phyloP scores from a whole-genome alignment of 2,797 vertebrate species.

The Spea hammondii region DNA sequence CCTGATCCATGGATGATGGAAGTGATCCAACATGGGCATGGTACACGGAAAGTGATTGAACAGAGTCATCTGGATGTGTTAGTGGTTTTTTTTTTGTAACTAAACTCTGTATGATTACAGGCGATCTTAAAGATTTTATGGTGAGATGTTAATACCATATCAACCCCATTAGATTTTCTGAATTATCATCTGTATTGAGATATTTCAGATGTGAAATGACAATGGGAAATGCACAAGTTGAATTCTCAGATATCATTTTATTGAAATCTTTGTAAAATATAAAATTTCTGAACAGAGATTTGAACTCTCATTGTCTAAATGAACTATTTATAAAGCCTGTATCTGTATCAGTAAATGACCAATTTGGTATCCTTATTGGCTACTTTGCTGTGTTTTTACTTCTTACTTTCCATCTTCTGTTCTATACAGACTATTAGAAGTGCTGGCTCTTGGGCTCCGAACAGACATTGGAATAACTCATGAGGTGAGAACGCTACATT shows the following conservation, averaged over 20 bases:
- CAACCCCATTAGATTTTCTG: too few species aligned
- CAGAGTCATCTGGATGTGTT: conserved; percentile 75
- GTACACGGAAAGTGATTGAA: conserved; percentile 73
- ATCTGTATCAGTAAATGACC: conserved; percentile 52
- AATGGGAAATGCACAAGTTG: background rate
- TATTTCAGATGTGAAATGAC: too few species aligned
- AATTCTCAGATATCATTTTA: background rate
- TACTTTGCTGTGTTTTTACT: background rate
- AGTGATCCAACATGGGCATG: conserved; percentile 77
- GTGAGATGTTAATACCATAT: too few species aligned
- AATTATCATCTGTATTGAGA: too few species aligned
- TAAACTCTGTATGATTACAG: too few species aligned
- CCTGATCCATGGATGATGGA: conserved; percentile 85
- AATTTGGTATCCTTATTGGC: conserved; percentile 69
- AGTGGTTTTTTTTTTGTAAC: conserved; percentile 56
- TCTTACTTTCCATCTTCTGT: background rate
- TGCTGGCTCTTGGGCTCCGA: conserved; percentile 84
- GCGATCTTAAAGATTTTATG: too few species aligned
- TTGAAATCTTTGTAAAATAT: background rate
- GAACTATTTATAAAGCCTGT: too few species aligned
- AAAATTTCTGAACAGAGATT: too few species aligned
- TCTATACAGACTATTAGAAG: conserved; percentile 80
- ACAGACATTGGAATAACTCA: conserved; percentile 78
- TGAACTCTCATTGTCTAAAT: too few species aligned
- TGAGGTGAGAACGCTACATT: conserved; percentile 67